Evolutionary conservation across 2,797 vertebrate genomes (phyloP).

Genomic region (Arrhamphus sclerolepis): DNA sequence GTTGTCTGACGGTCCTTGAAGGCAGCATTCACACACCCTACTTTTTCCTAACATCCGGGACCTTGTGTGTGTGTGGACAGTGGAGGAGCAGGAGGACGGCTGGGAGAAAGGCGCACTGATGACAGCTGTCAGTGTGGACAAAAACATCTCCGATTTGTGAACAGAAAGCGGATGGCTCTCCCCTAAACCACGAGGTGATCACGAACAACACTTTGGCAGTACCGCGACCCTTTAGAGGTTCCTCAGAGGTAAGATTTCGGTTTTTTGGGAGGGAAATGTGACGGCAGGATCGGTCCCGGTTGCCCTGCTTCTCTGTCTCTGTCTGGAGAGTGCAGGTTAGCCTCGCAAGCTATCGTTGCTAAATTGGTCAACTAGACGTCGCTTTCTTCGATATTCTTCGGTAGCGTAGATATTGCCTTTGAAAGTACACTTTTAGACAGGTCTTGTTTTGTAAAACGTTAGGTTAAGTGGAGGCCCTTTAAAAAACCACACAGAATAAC

Average conservation of each 20-base stretch:
- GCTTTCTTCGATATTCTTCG: constrained; percentile 16
- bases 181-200: constrained; percentile 25
- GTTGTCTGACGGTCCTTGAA: constrained; percentile 46
- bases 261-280: constrained; percentile 16
- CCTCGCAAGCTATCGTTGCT: constrained; percentile 53
- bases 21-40: constrained; percentile 66
- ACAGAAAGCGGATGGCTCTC: constrained; percentile 51
- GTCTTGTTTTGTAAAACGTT: constrained; percentile 7
- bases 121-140: constrained; percentile 80
- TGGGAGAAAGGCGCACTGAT: constrained; percentile 66
- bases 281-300: constrained; percentile 71
- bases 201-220: constrained; percentile 20
- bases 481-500: constrained; percentile 12
- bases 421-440: constrained; percentile 18
- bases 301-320: constrained; percentile 59
- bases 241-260: constrained; percentile 45
- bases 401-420: constrained; percentile 13
- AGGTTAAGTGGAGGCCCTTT: not conserved
- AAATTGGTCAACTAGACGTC: constrained; percentile 42
- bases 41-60: constrained; percentile 74
- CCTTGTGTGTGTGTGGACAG: constrained; percentile 51
- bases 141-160: constrained; percentile 59
- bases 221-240: constrained; percentile 23
- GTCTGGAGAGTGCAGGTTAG: constrained; percentile 55
- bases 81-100: constrained; percentile 48